A percentile compares a stretch with the other conserved stretches of the same genome.
Conservation (phyloP, 2,888 invertebrate genomes). For the Dioctria linearis region DNA sequence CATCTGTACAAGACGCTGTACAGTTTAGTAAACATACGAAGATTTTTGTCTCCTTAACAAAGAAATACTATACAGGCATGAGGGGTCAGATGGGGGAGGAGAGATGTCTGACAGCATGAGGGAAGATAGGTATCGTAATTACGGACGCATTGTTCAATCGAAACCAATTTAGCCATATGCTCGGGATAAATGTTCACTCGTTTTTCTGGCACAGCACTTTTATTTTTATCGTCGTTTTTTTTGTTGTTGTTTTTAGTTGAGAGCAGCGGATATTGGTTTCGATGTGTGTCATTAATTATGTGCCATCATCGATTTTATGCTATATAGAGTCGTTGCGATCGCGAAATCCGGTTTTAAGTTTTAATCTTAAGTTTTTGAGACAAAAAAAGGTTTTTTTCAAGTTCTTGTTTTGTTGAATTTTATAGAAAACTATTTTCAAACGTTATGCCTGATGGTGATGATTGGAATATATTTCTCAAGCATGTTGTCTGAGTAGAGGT, state of each 20-base stretch:
- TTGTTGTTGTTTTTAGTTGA: neutral
- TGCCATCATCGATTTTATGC: conserved; percentile 2
- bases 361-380: too few relatives aligned
- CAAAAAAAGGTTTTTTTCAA: too few relatives aligned
- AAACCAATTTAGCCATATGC: conserved; percentile 2
- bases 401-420: too few relatives aligned
- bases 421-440: too few relatives aligned
- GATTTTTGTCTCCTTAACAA: neutral
- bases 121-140: conserved; percentile 11
- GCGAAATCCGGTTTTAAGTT: too few relatives aligned
- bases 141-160: conserved; percentile 28
- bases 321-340: too few relatives aligned
- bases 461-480: too few relatives aligned
- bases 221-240: neutral
- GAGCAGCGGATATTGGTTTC: conserved; percentile 2
- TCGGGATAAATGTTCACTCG: neutral
- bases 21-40: conserved; percentile 30
- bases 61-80: neutral
- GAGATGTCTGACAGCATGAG: conserved; percentile 12
- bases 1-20: conserved; percentile 4
- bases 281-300: conserved; percentile 10
- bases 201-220: neutral
- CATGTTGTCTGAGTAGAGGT: too few relatives aligned
- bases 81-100: neutral
- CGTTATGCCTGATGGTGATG: too few relatives aligned